Evolutionary conservation across 2,888 invertebrate genomes (phyloP).

Genomic region (Hydrotaea diabolus): DNA sequence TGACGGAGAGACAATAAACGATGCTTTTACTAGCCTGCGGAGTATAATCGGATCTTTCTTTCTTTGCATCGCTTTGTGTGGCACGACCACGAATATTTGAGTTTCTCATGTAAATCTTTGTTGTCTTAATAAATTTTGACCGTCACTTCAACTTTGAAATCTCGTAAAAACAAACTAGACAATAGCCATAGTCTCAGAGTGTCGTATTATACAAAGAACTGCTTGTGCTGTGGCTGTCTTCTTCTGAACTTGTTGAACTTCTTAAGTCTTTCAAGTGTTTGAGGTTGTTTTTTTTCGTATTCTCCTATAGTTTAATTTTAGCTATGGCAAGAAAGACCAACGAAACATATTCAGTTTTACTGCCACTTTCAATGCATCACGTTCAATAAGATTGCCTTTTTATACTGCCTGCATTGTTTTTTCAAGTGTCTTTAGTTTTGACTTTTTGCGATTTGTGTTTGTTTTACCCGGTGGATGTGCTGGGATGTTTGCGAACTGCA

Average conservation of each 20-base stretch:
- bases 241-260: conserved; percentile 13
- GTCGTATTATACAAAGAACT: not conserved
- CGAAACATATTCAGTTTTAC: not conserved
- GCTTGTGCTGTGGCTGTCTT: not conserved
- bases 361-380: conserved; percentile 19
- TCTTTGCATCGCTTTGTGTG: not conserved
- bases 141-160: not conserved
- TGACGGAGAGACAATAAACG: not conserved
- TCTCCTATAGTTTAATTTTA: too few species aligned
- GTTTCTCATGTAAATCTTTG: conserved; percentile 24
- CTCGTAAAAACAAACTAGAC: not conserved
- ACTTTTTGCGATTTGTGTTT: conserved; percentile 20
- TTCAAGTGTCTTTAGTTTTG: conserved; percentile 9
- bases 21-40: too few species aligned
- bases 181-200: not conserved
- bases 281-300: not conserved
- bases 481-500: not conserved
- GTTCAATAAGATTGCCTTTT: conserved; percentile 17
- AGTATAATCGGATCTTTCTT: not conserved
- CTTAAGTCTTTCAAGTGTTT: conserved; percentile 4
- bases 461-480: not conserved
- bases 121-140: conserved; percentile 38
- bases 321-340: not conserved
- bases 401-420: not conserved
- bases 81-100: not conserved